Evolutionary conservation across 2,113 vertebrate genomes (phyloP).

Genomic region (Mobula birostris): DNA sequence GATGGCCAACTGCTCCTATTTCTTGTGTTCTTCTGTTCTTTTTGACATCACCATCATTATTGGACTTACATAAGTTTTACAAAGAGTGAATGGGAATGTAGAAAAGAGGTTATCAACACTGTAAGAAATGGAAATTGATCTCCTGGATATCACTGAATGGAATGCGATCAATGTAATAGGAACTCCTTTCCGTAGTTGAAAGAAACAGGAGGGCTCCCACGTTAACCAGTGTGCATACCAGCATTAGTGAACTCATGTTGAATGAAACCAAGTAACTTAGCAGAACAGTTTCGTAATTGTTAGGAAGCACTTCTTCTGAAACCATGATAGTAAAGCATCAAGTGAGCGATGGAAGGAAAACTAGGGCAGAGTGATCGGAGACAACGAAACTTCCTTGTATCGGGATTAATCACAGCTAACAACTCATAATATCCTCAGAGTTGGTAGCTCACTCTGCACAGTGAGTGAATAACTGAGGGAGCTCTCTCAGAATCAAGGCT

Average conservation of each 20-base stretch:
- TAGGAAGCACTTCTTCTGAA: background rate
- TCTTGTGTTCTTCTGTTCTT: too few species aligned
- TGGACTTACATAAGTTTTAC: background rate
- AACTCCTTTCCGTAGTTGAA: background rate
- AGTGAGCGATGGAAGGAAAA: background rate
- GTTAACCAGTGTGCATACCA: background rate
- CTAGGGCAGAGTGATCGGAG: background rate
- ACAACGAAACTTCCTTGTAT: background rate
- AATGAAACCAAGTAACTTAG: background rate
- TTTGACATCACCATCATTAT: background rate
- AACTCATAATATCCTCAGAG: background rate
- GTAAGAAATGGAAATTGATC: background rate
- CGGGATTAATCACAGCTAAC: background rate
- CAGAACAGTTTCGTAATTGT: background rate
- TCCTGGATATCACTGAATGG: background rate
- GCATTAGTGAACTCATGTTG: background rate
- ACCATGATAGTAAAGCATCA: background rate
- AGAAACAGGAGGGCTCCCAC: background rate
- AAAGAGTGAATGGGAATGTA: background rate
- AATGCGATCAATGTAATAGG: background rate
- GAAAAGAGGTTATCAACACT: background rate
- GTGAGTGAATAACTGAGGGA: background rate
- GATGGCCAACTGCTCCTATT: too few species aligned
- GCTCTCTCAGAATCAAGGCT: background rate
- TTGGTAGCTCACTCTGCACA: background rate